These are phyloP conservation scores for Reinhardtius hippoglossoides DNA, from an alignment of 2,113 vertebrate species.

Conservation along the genomic window DNA sequence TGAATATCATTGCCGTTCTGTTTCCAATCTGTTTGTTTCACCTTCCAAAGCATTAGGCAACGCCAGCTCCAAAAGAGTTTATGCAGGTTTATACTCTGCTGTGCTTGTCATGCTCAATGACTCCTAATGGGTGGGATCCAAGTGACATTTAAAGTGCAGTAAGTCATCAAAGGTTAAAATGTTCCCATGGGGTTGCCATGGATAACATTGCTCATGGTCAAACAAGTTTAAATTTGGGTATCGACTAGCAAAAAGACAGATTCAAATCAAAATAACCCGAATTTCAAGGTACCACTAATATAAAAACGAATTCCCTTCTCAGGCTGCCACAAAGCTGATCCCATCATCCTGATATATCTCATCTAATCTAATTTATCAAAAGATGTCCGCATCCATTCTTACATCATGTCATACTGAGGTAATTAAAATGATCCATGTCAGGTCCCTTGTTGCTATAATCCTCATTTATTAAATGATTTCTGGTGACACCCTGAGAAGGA, in stretches of 20 bases:
- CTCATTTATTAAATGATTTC: slow-evolving; percentile 37
- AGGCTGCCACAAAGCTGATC: background rate
- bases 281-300: background rate
- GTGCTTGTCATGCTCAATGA: background rate
- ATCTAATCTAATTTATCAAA: background rate
- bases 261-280: background rate
- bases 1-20: slow-evolving; percentile 11
- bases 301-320: background rate
- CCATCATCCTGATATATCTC: background rate
- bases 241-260: background rate
- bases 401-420: slow-evolving; percentile 3
- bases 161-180: background rate
- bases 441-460: slow-evolving; percentile 26
- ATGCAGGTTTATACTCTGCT: background rate
- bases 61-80: slow-evolving; percentile 23
- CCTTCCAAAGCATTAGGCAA: slow-evolving; percentile 26
- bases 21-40: slow-evolving; percentile 23
- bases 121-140: background rate
- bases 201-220: background rate
- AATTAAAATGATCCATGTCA: background rate
- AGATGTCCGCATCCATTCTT: background rate
- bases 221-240: background rate
- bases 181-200: background rate
- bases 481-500: slow-evolving; percentile 40
- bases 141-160: background rate